A percentile compares a stretch with the other conserved stretches of the same genome.
Evolutionary conservation across 2,888 invertebrate genomes (phyloP).

Genomic region (Cancer borealis): DNA sequence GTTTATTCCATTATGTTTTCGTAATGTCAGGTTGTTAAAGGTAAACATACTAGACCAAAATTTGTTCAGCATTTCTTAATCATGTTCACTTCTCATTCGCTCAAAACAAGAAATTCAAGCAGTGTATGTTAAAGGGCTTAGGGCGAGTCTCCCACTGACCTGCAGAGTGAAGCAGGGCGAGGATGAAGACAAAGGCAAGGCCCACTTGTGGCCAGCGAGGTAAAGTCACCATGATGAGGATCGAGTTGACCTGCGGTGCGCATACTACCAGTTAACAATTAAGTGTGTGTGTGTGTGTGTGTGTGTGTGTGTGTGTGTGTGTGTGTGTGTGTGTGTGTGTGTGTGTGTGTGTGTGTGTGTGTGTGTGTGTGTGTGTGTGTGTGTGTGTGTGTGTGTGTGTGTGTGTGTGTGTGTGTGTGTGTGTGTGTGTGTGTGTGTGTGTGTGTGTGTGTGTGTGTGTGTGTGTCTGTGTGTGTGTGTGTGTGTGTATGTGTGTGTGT

Average conservation of each 20-base stretch:
- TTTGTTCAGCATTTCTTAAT: too few species aligned
- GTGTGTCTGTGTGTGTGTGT: neutral
- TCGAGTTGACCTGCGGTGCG: neutral
- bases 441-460: neutral
- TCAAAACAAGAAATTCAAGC: neutral
- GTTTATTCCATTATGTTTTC: too few species aligned
- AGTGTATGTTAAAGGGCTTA: neutral
- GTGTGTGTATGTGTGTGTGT: neutral
- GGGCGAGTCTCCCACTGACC: neutral
- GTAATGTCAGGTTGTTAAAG: too few species aligned
- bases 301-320: constrained; percentile 17
- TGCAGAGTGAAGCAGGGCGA: neutral
- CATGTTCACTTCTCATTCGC: too few species aligned
- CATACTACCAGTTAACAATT: neutral
- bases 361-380: neutral
- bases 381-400: neutral
- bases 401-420: constrained; percentile 17
- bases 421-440: neutral
- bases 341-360: neutral
- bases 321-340: neutral
- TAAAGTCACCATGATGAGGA: neutral
- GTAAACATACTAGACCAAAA: too few species aligned
- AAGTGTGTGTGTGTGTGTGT: constrained; percentile 7
- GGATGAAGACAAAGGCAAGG: neutral
- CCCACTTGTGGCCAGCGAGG: neutral